Base-by-base conservation (phyloP, 2,888 invertebrate species). In the Pherbina coryleti region DNA sequence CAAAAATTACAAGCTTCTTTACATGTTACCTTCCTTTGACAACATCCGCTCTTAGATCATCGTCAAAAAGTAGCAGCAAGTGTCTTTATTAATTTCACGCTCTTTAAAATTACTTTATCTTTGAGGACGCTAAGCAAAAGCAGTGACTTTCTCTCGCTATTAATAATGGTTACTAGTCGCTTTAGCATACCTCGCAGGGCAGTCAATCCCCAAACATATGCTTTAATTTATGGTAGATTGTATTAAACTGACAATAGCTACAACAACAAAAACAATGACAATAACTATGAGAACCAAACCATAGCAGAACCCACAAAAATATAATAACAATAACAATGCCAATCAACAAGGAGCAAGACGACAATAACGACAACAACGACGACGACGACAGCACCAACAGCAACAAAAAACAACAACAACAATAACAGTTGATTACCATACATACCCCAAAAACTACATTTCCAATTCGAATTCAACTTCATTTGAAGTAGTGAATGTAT, bases 241-340 rank as follows among this genome's bases (percentile, higher is more conserved):
- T 14, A 37, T 17, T 67, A 34, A 37, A 37, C 67, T 67, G 67
- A 67, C 67, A 37, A 67, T 22, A 37, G 44, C 11, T 1, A 22
- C 62, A 62, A 62, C 5, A 28, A 60, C 28, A 60, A 55, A 7
- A 55, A 62, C 49, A 64, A 64, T n/a, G 22, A 22, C 22, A 49
- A 69, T 28, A 69, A 69, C n/a, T 51, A 69, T 53, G 25, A 51
- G 17, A 44, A 67, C 44, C 44, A 66, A n/a, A 66, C 34, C 62
- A 62, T 3, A 49, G 17, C 19, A 67, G 37, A 44, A 22, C 8
- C 44, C 25, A 34, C 31, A 28, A 34, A 78, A 57, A 34, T 74
- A 67, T 62, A 55, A 79, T 67, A 44, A 76, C 78, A 79, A 71
- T 51, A 64, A 66, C 73, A 75, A 76, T 28, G 49, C 37, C 57